phyloP scores from a whole-genome alignment of 2,113 vertebrate genomes.

The Urocolius indicus region DNA sequence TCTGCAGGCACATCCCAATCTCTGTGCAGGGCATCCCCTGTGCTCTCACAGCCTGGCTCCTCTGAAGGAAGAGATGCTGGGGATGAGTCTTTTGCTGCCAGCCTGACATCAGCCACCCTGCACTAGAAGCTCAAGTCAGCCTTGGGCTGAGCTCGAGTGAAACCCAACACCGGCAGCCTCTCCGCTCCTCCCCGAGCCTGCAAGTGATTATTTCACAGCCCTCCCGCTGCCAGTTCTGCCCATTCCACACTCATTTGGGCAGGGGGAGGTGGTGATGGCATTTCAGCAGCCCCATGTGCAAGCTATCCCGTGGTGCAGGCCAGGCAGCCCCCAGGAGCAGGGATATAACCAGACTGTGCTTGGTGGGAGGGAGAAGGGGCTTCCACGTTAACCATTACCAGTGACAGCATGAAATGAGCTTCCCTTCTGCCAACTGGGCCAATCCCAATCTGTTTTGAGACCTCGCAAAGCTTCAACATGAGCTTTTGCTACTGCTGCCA shows the following conservation, averaged over 20 bases:
- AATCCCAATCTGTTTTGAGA: background rate
- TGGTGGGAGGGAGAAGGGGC: background rate
- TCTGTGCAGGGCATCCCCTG: rapidly evolving
- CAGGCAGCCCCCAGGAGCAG: rapidly evolving
- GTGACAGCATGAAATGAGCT: background rate
- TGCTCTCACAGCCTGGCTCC: background rate
- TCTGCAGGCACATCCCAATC: rapidly evolving
- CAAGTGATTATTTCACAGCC: background rate
- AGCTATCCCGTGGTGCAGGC: rapidly evolving
- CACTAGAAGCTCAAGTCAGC: background rate
- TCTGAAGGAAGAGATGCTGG: rapidly evolving
- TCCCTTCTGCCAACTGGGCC: background rate
- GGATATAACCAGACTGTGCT: rapidly evolving
- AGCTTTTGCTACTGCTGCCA: background rate
- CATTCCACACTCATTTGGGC: background rate
- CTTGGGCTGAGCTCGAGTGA: background rate
- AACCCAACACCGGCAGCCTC: background rate
- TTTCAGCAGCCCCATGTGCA: rapidly evolving
- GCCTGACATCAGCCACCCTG: background rate
- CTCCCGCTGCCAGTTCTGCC: background rate
- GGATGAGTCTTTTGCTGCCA: background rate
- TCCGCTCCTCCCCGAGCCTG: background rate
- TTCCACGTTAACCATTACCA: background rate
- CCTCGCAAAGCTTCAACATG: background rate
- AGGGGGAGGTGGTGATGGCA: background rate